These are phyloP conservation scores for Tympanoctomys barrerae DNA, from an alignment of 2,797 vertebrate genomes.

Conservation along the genomic window DNA sequence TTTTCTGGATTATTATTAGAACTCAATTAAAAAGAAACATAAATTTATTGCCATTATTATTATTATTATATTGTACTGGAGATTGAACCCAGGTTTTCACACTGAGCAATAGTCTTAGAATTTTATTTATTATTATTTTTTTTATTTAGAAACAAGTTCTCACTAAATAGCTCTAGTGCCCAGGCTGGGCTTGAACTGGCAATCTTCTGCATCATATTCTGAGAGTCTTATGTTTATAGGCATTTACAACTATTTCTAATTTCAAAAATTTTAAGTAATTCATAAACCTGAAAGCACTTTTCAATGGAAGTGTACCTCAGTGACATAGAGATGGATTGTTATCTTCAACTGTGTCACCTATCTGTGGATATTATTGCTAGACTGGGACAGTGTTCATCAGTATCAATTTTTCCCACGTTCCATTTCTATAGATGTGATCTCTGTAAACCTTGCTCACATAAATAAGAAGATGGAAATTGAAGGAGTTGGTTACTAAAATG, in stretches of 20 bases:
- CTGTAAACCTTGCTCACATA: conserved; percentile 20
- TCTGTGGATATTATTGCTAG: neutral
- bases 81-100: neutral
- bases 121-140: neutral
- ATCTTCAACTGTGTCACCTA: neutral
- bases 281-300: neutral
- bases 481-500: neutral
- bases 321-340: neutral
- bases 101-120: neutral
- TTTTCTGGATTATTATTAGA: conserved; percentile 14
- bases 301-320: neutral
- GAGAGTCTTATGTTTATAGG: neutral
- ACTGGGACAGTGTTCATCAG: neutral
- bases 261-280: neutral
- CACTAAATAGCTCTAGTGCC: neutral
- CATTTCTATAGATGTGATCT: neutral
- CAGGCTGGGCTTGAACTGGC: neutral
- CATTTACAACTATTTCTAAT: neutral
- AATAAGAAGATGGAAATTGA: neutral
- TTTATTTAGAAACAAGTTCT: neutral
- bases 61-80: neutral
- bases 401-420: neutral
- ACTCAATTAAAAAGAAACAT: neutral
- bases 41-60: neutral
- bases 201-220: neutral